Percentiles rank a stretch among this genome's conserved stretches.
Evolutionary conservation across 2,113 vertebrate genomes (phyloP).

Genomic region (Malurus melanocephalus): DNA sequence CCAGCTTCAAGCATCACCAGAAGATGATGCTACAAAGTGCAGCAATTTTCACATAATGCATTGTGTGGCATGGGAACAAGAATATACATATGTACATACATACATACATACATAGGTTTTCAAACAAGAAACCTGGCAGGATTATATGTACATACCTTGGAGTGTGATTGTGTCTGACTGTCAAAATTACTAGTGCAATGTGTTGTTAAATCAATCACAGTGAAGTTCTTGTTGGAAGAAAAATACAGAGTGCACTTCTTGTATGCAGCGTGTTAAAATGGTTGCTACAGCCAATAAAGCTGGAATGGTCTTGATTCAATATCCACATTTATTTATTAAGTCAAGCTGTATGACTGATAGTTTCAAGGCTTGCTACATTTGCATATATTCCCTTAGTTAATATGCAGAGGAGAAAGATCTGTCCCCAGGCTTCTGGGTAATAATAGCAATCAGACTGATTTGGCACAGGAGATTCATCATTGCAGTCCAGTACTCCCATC

Average conservation of each 20-base stretch:
- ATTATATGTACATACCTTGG: neutral
- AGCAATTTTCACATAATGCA: neutral
- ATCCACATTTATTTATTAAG: neutral
- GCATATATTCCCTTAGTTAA: neutral
- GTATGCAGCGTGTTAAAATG: neutral
- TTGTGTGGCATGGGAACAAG: neutral
- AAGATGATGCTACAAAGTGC: neutral
- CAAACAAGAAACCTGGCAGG: neutral
- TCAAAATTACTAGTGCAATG: neutral
- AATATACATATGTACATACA: neutral
- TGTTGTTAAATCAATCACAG: neutral
- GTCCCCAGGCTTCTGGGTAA: neutral
- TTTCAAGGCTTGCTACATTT: neutral
- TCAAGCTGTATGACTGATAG: neutral
- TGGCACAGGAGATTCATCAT: neutral
- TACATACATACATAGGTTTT: neutral
- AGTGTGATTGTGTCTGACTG: neutral
- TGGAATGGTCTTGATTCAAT: neutral
- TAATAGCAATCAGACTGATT: neutral
- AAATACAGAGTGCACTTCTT: neutral
- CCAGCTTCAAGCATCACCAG: neutral
- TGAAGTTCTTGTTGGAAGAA: neutral
- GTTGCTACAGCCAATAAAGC: neutral
- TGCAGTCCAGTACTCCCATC: neutral
- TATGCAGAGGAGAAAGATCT: neutral